These are phyloP conservation scores for Drosophila diplacantha DNA, from an alignment of 2,888 invertebrate genomes.

Conservation along the genomic window DNA sequence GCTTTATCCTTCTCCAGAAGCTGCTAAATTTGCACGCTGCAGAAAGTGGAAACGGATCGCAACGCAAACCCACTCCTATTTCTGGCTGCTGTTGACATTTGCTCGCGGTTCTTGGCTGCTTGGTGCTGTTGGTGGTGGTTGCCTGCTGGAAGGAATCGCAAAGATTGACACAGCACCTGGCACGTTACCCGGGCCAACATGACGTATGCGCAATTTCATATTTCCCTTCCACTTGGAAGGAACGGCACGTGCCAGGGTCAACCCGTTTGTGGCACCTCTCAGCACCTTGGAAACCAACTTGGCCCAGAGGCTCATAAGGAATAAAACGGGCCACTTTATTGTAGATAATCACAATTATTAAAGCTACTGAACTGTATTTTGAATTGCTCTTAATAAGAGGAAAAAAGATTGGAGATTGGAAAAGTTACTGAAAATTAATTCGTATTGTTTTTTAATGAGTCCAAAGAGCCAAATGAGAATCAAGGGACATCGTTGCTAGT, in stretches of 20 bases:
- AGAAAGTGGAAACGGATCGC: slow-evolving; percentile 7
- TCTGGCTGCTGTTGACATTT: slow-evolving; percentile 52
- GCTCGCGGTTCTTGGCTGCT: slow-evolving; percentile 6
- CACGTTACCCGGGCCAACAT: slow-evolving; percentile 40
- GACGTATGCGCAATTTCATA: slow-evolving; percentile 31
- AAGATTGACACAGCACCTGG: slow-evolving; percentile 59
- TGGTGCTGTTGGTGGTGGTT: slow-evolving; percentile 14
- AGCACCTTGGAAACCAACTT: not conserved
- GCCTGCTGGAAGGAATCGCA: slow-evolving; percentile 30
- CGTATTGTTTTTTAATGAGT: not conserved
- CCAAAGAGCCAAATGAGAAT: not conserved
- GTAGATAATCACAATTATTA: not conserved
- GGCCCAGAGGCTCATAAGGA: not conserved
- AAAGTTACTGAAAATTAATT: not conserved
- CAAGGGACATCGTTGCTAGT: not conserved
- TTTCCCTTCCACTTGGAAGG: not conserved
- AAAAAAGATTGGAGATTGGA: not conserved
- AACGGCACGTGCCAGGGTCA: slow-evolving; percentile 44
- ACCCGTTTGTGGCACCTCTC: slow-evolving; percentile 10
- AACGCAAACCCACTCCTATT: not conserved
- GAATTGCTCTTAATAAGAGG: not conserved
- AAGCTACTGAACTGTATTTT: slow-evolving; percentile 6
- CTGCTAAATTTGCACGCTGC: slow-evolving; percentile 38
- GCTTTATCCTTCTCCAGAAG: not conserved
- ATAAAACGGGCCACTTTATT: not conserved